phyloP scores from a whole-genome alignment of 2,113 vertebrate genomes.

The Alethe castanea region DNA sequence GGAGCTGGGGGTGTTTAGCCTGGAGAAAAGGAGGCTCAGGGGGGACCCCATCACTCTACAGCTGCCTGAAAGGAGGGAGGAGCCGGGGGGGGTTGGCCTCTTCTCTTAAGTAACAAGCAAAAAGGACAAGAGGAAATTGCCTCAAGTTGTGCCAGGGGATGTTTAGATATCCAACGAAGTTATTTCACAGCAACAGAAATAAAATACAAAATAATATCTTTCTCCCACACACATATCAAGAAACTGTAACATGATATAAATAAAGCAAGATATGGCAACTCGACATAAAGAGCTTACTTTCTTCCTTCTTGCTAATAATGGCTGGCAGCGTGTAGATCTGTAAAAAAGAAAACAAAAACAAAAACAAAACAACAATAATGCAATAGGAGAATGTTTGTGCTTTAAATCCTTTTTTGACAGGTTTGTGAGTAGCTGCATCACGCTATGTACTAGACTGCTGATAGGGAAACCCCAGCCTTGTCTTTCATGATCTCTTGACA shows the following conservation, averaged over 20 bases:
- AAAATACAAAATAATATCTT: neutral
- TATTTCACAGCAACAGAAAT: neutral
- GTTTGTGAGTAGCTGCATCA: neutral
- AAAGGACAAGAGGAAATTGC: fast-evolving
- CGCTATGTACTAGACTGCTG: neutral
- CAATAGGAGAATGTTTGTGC: neutral
- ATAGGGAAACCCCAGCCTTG: neutral
- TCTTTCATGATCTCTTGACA: neutral
- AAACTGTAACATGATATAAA: neutral
- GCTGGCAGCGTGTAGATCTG: conserved; percentile 96
- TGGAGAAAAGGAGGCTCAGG: neutral
- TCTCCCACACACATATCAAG: neutral
- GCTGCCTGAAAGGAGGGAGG: fast-evolving
- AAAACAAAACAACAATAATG: neutral
- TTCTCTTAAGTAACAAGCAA: neutral
- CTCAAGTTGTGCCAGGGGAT: neutral
- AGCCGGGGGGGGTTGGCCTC: fast-evolving
- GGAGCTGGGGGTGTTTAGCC: neutral
- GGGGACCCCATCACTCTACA: fast-evolving
- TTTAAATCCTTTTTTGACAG: neutral
- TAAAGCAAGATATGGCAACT: neutral
- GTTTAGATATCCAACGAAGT: neutral
- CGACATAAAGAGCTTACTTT: conserved; percentile 83
- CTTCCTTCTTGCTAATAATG: conserved; percentile 95
- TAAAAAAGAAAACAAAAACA: neutral